Base-by-base conservation (phyloP, 2,888 invertebrate species). In the Rhamnusium bicolor region DNA sequence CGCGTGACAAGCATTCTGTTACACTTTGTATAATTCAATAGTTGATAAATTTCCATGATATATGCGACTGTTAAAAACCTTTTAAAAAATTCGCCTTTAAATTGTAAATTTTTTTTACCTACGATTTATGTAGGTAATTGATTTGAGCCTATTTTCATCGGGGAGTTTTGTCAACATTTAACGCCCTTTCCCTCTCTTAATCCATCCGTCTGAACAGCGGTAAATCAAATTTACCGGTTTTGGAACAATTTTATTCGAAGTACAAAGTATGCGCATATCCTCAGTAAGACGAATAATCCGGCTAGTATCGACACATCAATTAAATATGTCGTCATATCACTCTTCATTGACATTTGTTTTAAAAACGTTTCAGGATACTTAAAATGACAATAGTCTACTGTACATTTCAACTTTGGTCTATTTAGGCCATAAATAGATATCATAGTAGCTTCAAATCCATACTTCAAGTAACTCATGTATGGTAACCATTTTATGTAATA, bases 381-480 rank as follows among this genome's bases (percentile, higher is more conserved):
- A 88, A 93, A 96, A 84, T 95, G 95, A 89, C 96, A 96, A 87
- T 95, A 96, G 6, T 92, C 92, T 82, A 94, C 92, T 47, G 93
- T 92, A 88, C 98, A 98, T 80, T 94, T 91, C 69, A 98, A 89
- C 82, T 94, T 94, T 76, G 93, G 93, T 65, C 98, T 91, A 79
- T 94, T 92, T 86, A 94, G 93, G 18, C 97, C 97, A 86, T 98
- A 98, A n/a, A 98, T 94, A 2, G 96, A 93, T 54, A 96, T 92
- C 92, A 98, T 94, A 60, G 95, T 93, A 5, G 97, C 98, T 89
- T 98, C 98, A 88, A 98, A 97, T 32, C 96, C 95, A 85, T 97
- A 98, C 71, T 95, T 92, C 65, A 97, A 94, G 87, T 97, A 98
- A 81, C 97, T 97, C 27, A 95, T 90, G 87, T 97, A 97, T 1